These are phyloP conservation scores for Pseudomyrmex dendroicus DNA, from an alignment of 1,140 invertebrate species.

Conservation along the genomic window DNA sequence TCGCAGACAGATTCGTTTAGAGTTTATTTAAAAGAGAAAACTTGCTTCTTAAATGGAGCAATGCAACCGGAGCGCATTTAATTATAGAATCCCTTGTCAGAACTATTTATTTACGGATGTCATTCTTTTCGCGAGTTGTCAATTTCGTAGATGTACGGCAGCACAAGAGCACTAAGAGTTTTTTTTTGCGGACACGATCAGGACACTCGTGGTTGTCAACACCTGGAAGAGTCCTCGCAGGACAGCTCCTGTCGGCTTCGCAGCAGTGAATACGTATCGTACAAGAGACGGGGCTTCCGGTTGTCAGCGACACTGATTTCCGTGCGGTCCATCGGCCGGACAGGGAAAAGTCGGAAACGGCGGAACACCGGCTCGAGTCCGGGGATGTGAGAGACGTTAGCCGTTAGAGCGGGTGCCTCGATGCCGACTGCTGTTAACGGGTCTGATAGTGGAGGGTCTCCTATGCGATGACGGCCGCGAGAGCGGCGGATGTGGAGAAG, in stretches of 20 bases:
- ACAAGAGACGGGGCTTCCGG: slow-evolving; percentile 37
- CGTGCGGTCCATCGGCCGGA: slow-evolving; percentile 69
- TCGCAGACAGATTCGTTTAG: not conserved
- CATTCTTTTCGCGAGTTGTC: slow-evolving; percentile 17
- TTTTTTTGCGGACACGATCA: slow-evolving; percentile 18
- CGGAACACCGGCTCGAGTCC: slow-evolving; percentile 67
- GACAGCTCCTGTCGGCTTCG: slow-evolving; percentile 12
- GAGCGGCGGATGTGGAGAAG: slow-evolving; percentile 66
- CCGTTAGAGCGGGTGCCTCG: slow-evolving; percentile 80
- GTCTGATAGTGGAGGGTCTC: slow-evolving; percentile 78
- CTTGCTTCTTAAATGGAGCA: not conserved
- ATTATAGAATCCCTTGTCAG: not conserved
- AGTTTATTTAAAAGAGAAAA: not conserved
- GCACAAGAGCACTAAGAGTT: slow-evolving; percentile 26
- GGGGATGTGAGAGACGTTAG: slow-evolving; percentile 76
- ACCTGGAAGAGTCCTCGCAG: slow-evolving; percentile 23
- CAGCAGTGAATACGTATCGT: slow-evolving; percentile 41
- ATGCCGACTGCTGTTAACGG: slow-evolving; percentile 82
- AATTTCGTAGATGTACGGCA: not conserved
- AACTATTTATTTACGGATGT: slow-evolving; percentile 30
- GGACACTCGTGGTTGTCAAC: slow-evolving; percentile 54
- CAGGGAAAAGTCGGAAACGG: slow-evolving; percentile 61
- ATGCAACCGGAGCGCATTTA: not conserved
- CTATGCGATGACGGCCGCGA: slow-evolving; percentile 77
- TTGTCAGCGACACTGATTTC: slow-evolving; percentile 71